Conservation (phyloP, 2,888 invertebrate genomes). For the Hypena proboscidalis region DNA sequence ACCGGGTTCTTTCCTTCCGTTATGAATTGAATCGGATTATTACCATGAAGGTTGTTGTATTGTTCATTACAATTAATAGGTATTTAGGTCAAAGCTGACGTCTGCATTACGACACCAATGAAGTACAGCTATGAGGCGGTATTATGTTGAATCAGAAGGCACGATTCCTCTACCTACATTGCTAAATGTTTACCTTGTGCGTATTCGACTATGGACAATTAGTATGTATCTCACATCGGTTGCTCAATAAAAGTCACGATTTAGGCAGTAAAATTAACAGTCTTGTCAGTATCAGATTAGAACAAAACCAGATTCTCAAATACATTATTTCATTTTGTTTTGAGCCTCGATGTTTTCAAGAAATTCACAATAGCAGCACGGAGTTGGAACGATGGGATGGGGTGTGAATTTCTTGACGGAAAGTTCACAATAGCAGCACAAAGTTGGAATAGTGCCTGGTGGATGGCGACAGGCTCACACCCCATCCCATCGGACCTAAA, state of each 20-base stretch:
- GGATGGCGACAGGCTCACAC: too few relatives aligned
- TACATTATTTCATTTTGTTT: too few relatives aligned
- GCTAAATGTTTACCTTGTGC: constrained; percentile 39
- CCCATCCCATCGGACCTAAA: too few relatives aligned
- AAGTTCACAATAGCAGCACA: too few relatives aligned
- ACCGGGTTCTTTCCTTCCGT: too few relatives aligned
- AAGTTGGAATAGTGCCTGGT: too few relatives aligned
- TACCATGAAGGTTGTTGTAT: constrained; percentile 9
- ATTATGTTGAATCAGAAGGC: constrained; percentile 27
- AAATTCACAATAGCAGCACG: too few relatives aligned
- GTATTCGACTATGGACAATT: constrained; percentile 22
- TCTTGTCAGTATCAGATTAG: background rate
- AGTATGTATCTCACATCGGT: constrained; percentile 16
- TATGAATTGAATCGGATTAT: constrained; percentile 3
- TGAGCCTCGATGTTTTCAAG: too few relatives aligned
- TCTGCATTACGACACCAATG: constrained; percentile 16
- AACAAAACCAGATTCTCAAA: too few relatives aligned
- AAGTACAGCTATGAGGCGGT: constrained; percentile 26
- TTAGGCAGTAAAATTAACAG: constrained; percentile 2
- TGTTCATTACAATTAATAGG: constrained; percentile 8
- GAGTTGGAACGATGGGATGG: too few relatives aligned
- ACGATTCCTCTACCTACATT: constrained; percentile 20
- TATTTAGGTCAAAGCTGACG: constrained; percentile 18
- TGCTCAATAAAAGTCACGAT: constrained; percentile 3
- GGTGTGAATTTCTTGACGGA: too few relatives aligned